Conservation (phyloP, 92 coral and sea anemone genomes). For the Plumapathes pennacea region DNA sequence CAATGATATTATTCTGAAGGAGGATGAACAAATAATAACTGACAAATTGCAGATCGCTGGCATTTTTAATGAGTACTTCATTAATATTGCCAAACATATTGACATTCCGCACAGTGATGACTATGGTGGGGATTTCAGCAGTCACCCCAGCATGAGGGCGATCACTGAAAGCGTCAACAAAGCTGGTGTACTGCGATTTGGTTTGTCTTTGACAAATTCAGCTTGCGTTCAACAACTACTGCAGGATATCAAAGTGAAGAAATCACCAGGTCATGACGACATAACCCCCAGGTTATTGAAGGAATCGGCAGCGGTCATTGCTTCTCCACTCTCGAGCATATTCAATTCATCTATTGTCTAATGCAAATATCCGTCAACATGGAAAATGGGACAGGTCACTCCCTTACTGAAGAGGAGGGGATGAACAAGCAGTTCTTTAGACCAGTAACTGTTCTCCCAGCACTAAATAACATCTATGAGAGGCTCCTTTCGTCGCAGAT, state of each 20-base stretch:
- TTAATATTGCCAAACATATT: slow-evolving; percentile 7
- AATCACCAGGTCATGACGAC: slow-evolving; percentile 42
- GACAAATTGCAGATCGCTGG: slow-evolving; percentile 13
- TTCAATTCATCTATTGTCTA: slow-evolving; percentile 25
- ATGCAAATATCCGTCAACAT: slow-evolving; percentile 30
- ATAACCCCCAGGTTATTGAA: slow-evolving; percentile 30
- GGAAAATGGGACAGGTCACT: slow-evolving; percentile 40
- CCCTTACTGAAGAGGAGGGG: slow-evolving; percentile 13
- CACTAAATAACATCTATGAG: slow-evolving; percentile 32
- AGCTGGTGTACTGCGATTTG: too few relatives aligned
- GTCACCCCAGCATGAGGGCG: slow-evolving; percentile 7
- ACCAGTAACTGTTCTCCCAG: slow-evolving; percentile 36
- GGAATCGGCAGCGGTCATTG: slow-evolving; percentile 33
- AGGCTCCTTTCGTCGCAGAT: slow-evolving; percentile 17
- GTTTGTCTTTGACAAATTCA: too few relatives aligned
- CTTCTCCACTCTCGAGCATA: slow-evolving; percentile 32
- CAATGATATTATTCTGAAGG: slow-evolving; percentile 22
- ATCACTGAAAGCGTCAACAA: too few relatives aligned
- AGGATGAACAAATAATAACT: slow-evolving; percentile 4
- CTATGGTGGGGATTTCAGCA: slow-evolving; percentile 3
- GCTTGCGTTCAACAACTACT: slow-evolving; percentile 21
- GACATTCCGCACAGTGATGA: not conserved
- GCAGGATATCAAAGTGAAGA: slow-evolving; percentile 24
- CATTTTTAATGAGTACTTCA: slow-evolving; percentile 25
- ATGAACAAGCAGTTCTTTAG: too few relatives aligned